Base-by-base conservation (phyloP, 2,113 vertebrate genomes). In the Tetrax tetrax region DNA sequence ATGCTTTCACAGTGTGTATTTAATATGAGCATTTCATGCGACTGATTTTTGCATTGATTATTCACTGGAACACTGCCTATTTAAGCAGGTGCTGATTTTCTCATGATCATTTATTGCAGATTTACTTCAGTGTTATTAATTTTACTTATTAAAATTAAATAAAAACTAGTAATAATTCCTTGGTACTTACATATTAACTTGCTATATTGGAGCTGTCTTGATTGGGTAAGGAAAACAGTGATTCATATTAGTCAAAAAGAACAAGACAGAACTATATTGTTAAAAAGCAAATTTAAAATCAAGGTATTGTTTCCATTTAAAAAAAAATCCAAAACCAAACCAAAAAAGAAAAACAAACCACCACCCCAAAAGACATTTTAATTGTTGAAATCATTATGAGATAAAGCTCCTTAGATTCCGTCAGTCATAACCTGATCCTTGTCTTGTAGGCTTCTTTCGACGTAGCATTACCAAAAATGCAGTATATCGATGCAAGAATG, bases 401-500 rank as follows among this genome's bases (percentile, higher is more conserved):
- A 28, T 20, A n/a, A 47, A 87, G 17, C 28, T 78, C 35, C 43
- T 63, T 6, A 6, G 21, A 23, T 24, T 54, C 7, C 17, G 63
- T 23, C 63, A 87, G 48, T 77, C 59, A n/a, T 13, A n/a, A 8
- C 23, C 56, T 23, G 28, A 4, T 43, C 11, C 35, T 89, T 70
- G 28, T 90, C 65, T 23, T 23, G 17, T 89, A 99, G 99, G 99
- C 22, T 99, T 99, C 93, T 99, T 99, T 94, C 97, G 98, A 51
- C 98, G 98, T 12, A 99, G 99, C 38, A 99, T 99, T 83, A 99
- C 99, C 47, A 99, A 99, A 96, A 99, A 99, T 50, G 99, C 99
- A 0, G 98, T 99, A 51, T 99, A 99, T 85, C 98, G 98, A 82
- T 99, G 99, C 90, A 99, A 99, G 98, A 99, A 98, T 12, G 99